Evolutionary conservation across 2,797 vertebrate genomes (phyloP).

Genomic region (Halcyon chelicuti): DNA sequence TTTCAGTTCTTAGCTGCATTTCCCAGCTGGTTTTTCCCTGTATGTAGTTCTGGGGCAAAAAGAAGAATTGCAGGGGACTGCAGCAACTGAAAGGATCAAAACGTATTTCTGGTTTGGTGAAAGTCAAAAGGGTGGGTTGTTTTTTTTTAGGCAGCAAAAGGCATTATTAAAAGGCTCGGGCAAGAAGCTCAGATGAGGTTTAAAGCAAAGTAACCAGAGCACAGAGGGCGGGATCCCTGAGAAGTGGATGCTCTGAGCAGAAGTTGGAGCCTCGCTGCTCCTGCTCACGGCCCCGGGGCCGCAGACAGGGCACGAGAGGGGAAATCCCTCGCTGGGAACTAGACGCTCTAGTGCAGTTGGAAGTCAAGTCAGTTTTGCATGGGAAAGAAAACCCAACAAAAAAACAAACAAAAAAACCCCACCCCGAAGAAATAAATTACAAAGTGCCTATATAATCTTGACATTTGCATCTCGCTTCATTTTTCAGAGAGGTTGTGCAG

Average conservation of each 20-base stretch:
- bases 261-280: background rate
- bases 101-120: background rate
- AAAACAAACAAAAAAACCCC: no score
- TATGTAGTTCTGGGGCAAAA: background rate
- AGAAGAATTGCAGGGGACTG: background rate
- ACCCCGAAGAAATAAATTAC: background rate
- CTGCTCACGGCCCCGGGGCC: background rate
- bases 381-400: no score
- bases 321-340: background rate
- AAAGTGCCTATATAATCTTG: background rate
- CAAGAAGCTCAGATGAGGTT: background rate
- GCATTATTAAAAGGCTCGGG: background rate
- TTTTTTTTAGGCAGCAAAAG: background rate
- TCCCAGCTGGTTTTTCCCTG: background rate
- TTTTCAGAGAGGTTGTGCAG: background rate
- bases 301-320: accelerated
- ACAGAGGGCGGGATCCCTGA: background rate
- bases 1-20: background rate
- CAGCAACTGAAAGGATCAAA: background rate
- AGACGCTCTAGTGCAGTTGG: background rate
- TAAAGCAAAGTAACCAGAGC: background rate
- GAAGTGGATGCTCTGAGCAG: background rate
- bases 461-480: background rate
- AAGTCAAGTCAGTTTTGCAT: background rate
- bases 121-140: background rate